A percentile compares a stretch with the other conserved stretches of the same genome.
Evolutionary conservation across 2,797 vertebrate genomes (phyloP).

Genomic region (Coccyzus lansbergi): DNA sequence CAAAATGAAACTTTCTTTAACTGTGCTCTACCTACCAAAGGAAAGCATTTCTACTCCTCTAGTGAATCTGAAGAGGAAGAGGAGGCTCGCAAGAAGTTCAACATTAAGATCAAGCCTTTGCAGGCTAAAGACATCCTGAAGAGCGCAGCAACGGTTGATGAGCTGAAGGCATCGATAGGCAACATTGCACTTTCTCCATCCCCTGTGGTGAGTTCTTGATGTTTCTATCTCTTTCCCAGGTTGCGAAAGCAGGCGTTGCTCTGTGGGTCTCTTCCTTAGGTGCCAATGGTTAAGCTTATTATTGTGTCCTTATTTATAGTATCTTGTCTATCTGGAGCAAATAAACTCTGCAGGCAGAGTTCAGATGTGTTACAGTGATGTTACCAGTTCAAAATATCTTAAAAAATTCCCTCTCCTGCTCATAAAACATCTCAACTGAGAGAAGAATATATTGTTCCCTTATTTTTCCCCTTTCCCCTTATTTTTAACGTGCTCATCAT

Average conservation of each 20-base stretch:
- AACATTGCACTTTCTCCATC: conserved; percentile 94
- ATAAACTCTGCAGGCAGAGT: no score
- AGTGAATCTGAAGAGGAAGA: conserved; percentile 97
- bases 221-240: rapidly evolving
- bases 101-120: conserved; percentile 95
- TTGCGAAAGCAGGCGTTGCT: rapidly evolving
- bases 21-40: conserved; percentile 86
- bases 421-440: not conserved
- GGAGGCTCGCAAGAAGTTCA: conserved; percentile 93
- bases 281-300: rapidly evolving
- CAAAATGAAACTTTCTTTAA: conserved; percentile 79
- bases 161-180: conserved; percentile 93
- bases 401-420: not conserved
- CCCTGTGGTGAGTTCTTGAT: conserved; percentile 87
- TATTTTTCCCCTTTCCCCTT: not conserved
- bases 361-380: rapidly evolving
- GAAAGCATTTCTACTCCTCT: conserved; percentile 94
- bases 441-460: not conserved
- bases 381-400: rapidly evolving
- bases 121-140: conserved; percentile 86
- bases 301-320: rapidly evolving
- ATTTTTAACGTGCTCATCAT: not conserved
- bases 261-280: not conserved
- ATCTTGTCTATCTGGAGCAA: no score
- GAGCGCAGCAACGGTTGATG: conserved; percentile 89